Evolutionary conservation across 2,888 invertebrate genomes (phyloP).

Genomic region (Eupelmus urozonus): DNA sequence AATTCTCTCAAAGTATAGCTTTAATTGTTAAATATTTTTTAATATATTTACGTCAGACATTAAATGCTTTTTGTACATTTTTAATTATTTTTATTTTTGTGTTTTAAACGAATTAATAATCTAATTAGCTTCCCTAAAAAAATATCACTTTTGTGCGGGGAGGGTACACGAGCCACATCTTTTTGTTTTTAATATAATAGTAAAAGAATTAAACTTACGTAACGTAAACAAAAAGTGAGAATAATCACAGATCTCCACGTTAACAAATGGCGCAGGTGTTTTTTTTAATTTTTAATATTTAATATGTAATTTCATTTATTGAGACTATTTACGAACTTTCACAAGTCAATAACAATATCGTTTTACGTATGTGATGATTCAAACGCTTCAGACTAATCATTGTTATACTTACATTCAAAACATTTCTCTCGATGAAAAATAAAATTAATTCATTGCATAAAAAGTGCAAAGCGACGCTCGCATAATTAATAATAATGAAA

Average conservation of each 20-base stretch:
- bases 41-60: too few species aligned
- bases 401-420: conserved; percentile 61
- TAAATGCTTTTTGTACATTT: too few species aligned
- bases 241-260: conserved; percentile 59
- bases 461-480: conserved; percentile 57
- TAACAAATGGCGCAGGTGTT: conserved; percentile 64
- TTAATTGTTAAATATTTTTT: not conserved
- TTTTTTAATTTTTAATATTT: conserved; percentile 59
- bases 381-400: conserved; percentile 72
- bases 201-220: conserved; percentile 47
- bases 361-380: conserved; percentile 63
- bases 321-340: conserved; percentile 54
- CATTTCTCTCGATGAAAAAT: conserved; percentile 52
- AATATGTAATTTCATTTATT: conserved; percentile 46
- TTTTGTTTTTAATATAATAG: conserved; percentile 48
- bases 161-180: conserved; percentile 72
- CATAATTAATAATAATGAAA: conserved; percentile 47
- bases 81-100: conserved; percentile 6
- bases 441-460: conserved; percentile 8
- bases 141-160: conserved; percentile 69
- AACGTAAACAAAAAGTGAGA: conserved; percentile 61
- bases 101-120: too few species aligned
- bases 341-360: conserved; percentile 62
- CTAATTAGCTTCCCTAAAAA: not conserved
- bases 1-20: conserved; percentile 2